A percentile compares a stretch with the other conserved stretches of the same genome.
Evolutionary conservation across 1,140 invertebrate genomes (phyloP).

Genomic region (Nebria ingens): DNA sequence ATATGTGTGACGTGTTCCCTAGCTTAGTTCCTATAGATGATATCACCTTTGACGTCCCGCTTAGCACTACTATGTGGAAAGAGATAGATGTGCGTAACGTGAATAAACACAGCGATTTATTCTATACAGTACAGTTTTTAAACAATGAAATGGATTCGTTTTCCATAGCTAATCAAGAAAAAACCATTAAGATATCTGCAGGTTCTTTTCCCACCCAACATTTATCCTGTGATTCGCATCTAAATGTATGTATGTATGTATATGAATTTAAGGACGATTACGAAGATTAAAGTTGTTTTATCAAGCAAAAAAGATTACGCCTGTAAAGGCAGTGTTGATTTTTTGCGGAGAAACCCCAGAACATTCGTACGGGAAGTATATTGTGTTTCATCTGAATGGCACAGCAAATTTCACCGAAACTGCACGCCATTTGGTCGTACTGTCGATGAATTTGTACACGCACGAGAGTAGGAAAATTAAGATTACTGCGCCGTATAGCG

Average conservation of each 20-base stretch:
- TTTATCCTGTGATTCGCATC: no score
- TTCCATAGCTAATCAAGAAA: constrained; percentile 14
- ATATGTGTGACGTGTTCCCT: constrained; percentile 32
- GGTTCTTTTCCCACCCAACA: no score
- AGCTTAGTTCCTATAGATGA: constrained; percentile 24
- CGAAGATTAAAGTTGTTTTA: not conserved
- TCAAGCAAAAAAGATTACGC: constrained; percentile 16
- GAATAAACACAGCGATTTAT: constrained; percentile 17
- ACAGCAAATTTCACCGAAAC: constrained; percentile 15
- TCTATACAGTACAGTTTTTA: constrained; percentile 21
- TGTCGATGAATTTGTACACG: constrained; percentile 22
- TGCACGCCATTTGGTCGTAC: constrained; percentile 19
- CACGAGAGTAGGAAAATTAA: constrained; percentile 18
- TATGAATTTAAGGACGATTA: no score
- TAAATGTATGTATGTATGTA: no score
- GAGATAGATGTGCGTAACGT: constrained; percentile 19
- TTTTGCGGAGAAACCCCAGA: constrained; percentile 29
- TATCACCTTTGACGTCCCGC: constrained; percentile 21
- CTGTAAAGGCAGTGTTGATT: constrained; percentile 23
- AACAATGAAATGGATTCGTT: constrained; percentile 19
- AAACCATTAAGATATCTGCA: constrained; percentile 20
- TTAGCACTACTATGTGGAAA: constrained; percentile 16
- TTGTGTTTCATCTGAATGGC: constrained; percentile 27
- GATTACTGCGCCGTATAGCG: constrained; percentile 23
- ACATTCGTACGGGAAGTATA: constrained; percentile 25